phyloP scores from a whole-genome alignment of 2,113 vertebrate genomes.

The Egretta garzetta region DNA sequence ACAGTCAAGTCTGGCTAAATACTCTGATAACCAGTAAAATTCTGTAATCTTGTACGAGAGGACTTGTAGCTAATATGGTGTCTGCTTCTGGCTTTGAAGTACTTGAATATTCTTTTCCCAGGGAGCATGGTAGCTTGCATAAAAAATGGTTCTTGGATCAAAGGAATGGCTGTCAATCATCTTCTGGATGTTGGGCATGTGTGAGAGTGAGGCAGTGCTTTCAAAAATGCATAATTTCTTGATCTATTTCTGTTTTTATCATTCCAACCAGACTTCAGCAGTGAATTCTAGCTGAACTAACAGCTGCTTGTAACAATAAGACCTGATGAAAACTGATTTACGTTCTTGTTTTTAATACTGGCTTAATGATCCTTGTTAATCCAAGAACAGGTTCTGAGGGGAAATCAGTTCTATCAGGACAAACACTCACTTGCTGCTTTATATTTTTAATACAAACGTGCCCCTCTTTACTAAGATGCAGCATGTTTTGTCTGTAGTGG shows the following conservation, averaged over 20 bases:
- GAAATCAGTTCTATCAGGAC: background rate
- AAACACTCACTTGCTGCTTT: rapidly evolving
- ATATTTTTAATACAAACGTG: background rate
- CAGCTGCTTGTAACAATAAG: background rate
- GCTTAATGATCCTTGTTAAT: background rate
- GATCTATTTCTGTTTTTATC: background rate
- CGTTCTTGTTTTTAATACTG: background rate
- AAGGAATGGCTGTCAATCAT: slow-evolving; percentile 18
- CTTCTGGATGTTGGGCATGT: background rate
- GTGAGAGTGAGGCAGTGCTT: background rate
- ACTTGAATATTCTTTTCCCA: background rate
- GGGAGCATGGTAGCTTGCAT: background rate
- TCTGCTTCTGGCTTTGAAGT: background rate
- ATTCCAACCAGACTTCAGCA: background rate
- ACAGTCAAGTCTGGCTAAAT: background rate
- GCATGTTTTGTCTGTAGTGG: background rate
- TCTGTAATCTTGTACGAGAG: background rate
- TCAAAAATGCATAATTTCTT: slow-evolving; percentile 3
- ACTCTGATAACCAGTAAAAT: background rate
- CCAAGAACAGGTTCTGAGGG: background rate
- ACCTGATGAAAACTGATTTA: background rate
- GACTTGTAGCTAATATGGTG: background rate
- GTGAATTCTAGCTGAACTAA: background rate
- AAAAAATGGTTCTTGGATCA: slow-evolving; percentile 17
- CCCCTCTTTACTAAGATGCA: background rate